Evolutionary conservation across 2,113 vertebrate species (phyloP).

Genomic region (Corythoichthys intestinalis): DNA sequence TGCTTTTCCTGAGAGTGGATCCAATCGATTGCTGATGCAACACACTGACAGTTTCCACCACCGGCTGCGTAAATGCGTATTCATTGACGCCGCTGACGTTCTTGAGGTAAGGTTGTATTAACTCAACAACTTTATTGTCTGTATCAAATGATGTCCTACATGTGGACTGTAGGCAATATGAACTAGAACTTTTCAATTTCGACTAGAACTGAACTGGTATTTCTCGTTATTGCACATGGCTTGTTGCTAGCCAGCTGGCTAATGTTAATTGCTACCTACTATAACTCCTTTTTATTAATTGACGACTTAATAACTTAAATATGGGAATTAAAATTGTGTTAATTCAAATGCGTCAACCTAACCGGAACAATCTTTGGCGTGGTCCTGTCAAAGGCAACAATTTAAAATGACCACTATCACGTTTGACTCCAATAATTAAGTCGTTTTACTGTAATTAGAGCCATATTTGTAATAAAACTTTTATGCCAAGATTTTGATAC

Average conservation of each 20-base stretch:
- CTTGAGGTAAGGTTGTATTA: constrained; percentile 19
- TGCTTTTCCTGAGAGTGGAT: constrained; percentile 25
- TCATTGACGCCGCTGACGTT: neutral
- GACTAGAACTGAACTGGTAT: neutral
- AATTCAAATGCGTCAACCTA: neutral
- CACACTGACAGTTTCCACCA: constrained; percentile 33
- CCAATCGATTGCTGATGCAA: constrained; percentile 72
- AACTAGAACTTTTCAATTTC: fast-evolving
- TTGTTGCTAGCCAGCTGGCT: constrained; percentile 24
- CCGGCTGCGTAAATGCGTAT: neutral
- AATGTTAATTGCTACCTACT: neutral
- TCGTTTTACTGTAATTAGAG: too few relatives aligned
- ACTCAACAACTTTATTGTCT: neutral
- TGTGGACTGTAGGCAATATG: fast-evolving
- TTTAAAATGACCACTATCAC: neutral
- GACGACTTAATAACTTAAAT: neutral
- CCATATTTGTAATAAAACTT: neutral
- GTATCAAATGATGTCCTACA: fast-evolving
- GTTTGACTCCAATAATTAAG: neutral
- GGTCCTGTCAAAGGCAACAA: neutral
- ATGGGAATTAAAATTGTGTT: neutral
- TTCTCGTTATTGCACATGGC: constrained; percentile 33
- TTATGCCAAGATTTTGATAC: neutral
- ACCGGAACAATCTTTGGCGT: neutral
- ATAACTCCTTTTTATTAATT: too few relatives aligned